Percentiles rank a stretch among this genome's conserved stretches.
phyloP scores from a whole-genome alignment of 2,113 vertebrate species.

The Lagopus leucura region DNA sequence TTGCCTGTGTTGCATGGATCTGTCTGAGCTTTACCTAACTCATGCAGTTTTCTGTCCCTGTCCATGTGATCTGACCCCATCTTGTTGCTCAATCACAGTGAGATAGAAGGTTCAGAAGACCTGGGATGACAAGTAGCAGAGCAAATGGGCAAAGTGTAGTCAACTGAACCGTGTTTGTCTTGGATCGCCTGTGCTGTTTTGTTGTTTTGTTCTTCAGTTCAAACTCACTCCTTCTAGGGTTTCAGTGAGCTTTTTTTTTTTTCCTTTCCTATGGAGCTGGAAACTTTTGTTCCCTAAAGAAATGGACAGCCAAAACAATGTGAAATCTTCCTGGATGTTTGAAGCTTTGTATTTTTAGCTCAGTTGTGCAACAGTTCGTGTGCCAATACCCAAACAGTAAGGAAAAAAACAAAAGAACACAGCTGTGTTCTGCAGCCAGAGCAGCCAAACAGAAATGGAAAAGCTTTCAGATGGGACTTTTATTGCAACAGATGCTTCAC shows the following conservation, averaged over 20 bases:
- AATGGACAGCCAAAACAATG: not conserved
- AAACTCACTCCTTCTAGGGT: not conserved
- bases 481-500: not conserved
- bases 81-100: not conserved
- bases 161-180: not conserved
- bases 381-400: not conserved
- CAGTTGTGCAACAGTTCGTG: not conserved
- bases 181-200: not conserved
- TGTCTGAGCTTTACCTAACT: not conserved
- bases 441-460: not conserved
- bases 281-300: not conserved
- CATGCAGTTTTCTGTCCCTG: accelerated
- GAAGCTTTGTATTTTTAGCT: slow-evolving; percentile 47
- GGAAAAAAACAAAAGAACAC: not conserved
- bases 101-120: not conserved
- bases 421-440: not conserved
- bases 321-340: slow-evolving; percentile 22
- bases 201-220: not conserved
- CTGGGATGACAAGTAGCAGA: not conserved
- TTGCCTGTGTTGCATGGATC: not conserved
- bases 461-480: not conserved
- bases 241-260: not conserved
- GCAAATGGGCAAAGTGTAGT: not conserved
- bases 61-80: not conserved
- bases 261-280: not conserved